These are phyloP conservation scores for Kuschelorhynchus macadamiae DNA, from an alignment of 2,888 invertebrate species.

Conservation along the genomic window DNA sequence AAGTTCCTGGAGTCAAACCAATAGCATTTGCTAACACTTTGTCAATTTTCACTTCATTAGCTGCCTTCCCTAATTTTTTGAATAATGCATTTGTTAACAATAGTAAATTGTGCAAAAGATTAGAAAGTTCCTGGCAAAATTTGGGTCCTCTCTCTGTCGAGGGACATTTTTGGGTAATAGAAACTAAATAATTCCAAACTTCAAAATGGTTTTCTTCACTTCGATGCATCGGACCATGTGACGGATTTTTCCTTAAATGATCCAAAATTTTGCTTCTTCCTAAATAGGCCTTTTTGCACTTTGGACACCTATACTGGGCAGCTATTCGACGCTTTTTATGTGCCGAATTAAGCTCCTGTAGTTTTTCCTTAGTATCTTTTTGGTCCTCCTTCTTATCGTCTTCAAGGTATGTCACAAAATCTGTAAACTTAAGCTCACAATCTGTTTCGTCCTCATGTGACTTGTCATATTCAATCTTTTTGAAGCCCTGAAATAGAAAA, in stretches of 20 bases:
- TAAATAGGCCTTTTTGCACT: constrained; percentile 77
- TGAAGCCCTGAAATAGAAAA: constrained; percentile 62
- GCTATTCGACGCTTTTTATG: constrained; percentile 56
- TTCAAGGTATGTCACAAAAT: constrained; percentile 60
- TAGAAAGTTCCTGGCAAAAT: constrained; percentile 65
- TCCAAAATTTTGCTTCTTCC: constrained; percentile 74
- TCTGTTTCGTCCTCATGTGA: constrained; percentile 57
- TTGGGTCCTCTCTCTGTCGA: constrained; percentile 60
- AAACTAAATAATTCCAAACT: constrained; percentile 65
- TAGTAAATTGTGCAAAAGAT: constrained; percentile 62
- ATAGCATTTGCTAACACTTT: constrained; percentile 61
- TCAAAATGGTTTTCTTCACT: constrained; percentile 59
- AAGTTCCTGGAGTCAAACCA: constrained; percentile 63
- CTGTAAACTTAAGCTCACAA: constrained; percentile 57
- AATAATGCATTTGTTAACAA: constrained; percentile 63
- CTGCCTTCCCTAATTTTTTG: constrained; percentile 58
- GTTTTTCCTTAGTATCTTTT: background rate
- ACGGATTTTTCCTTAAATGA: constrained; percentile 76
- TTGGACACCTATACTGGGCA: constrained; percentile 73
- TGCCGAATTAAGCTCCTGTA: background rate
- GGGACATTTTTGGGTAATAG: constrained; percentile 61
- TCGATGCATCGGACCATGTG: constrained; percentile 70
- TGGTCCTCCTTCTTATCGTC: constrained; percentile 35
- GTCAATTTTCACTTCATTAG: constrained; percentile 62
- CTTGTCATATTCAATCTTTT: constrained; percentile 60